Evolutionary conservation across 1,140 invertebrate species (phyloP), one percentile per base, ranked within the genome.

Genomic region (Drosophila murphyi): DNA sequence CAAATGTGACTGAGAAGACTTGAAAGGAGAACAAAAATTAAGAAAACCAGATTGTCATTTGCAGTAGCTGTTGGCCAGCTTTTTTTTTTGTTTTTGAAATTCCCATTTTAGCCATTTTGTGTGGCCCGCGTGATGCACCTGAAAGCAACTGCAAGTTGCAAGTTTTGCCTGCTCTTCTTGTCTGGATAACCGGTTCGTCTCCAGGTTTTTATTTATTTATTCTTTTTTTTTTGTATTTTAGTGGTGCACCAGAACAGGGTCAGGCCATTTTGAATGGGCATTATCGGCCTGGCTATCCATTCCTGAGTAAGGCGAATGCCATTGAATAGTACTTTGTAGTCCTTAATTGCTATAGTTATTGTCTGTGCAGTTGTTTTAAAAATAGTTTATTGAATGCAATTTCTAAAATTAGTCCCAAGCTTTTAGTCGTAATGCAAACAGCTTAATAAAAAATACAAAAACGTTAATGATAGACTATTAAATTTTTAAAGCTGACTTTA

Each of bases 181-280:
- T 51, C 7, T 50, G 48, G 31, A 4, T 28, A 74, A 74, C 72
- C 72, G 72, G 72, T 87, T 86, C 52, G 52, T 64, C 47, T 29
- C 56, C 56, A 48, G 63, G 45, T 65, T 69, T 75, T 59, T 60
- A 51, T 41, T 41, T 41, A 3, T 41, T 41, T 41, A 10, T 41
- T 78, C 55, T 56, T 20, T 59, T 60, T 56, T 41, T 41, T 41
- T 10, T 41, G 8, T 41, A 10, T 41, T 78, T 60, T 56, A 80
- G 70, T 81, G 64, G 79, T 73, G 72, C 71, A 77, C 52, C 79
- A 82, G 83, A 87, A 88, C 82, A 87, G 82, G 82, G 82, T 87
- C 82, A 87, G 76, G 79, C 83, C 76, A 79, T 79, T 86, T 82
- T 78, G 59, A 72, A 73, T 73, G 64, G 56, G 60, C 68, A 35